These are phyloP conservation scores for Cerceris rybyensis DNA, from an alignment of 2,888 invertebrate species.

Conservation along the genomic window DNA sequence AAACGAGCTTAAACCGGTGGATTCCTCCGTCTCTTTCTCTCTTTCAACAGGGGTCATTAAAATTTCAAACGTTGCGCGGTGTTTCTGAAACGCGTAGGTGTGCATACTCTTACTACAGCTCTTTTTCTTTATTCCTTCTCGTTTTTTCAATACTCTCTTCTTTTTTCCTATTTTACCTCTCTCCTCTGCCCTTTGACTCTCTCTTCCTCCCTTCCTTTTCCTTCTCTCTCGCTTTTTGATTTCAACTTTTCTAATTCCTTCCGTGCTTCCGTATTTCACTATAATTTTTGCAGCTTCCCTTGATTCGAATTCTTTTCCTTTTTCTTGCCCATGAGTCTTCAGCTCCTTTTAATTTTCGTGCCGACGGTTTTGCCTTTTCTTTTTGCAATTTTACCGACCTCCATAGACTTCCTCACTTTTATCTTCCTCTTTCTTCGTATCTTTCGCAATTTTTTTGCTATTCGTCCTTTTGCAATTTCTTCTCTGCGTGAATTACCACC, in stretches of 20 bases:
- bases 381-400: neutral
- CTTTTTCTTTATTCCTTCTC: conserved; percentile 2
- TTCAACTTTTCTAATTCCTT: neutral
- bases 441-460: neutral
- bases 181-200: neutral
- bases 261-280: neutral
- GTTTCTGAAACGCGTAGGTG: conserved; percentile 16
- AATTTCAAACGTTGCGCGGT: conserved; percentile 40
- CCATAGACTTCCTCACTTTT: neutral
- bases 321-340: neutral
- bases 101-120: conserved; percentile 8
- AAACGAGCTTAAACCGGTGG: conserved; percentile 29
- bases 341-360: conserved; percentile 1
- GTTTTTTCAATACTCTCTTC: conserved; percentile 1
- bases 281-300: neutral
- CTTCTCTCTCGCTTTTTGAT: neutral
- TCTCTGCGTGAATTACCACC: neutral
- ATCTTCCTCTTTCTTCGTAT: neutral
- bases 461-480: neutral
- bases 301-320: neutral
- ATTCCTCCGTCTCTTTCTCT: conserved; percentile 3
- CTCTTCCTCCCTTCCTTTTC: neutral
- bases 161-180: conserved; percentile 1
- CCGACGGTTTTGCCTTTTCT: neutral
- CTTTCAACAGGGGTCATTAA: conserved; percentile 38